Evolutionary conservation across 2,888 invertebrate species (phyloP), one percentile per base, ranked within the genome.

Genomic region (Adelognathus sp.): DNA sequence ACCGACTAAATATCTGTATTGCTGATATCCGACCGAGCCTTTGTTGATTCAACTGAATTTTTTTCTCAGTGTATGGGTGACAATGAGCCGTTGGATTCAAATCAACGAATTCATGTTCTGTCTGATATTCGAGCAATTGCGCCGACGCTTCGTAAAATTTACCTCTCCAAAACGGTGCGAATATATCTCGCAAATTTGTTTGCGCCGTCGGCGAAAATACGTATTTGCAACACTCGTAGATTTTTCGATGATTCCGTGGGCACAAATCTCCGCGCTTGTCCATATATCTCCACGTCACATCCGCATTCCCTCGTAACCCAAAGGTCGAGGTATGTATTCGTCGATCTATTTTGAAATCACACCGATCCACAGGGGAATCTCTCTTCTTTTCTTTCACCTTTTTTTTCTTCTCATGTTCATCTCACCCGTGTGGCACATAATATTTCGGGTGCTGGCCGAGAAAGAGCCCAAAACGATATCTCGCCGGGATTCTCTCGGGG

Each of bases 391-490:
- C 3, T 11, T 36, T 36, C 36, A 36, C n/a, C n/a, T 36, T 36
- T 36, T 36, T 36, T 36, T 9, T 33, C 5, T 33, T 3, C n/a
- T 39, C 14, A 2, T 4, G 14, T 14, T 39, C 3, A 39, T 14
- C 5, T 39, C 6, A 4, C 39, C n/a, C n/a, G n/a, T n/a, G n/a
- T 39, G 2, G 5, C 14, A 14, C n/a, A 39, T 39, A 39, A n/a
- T 4, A 39, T 14, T 11, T 39, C 14, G 2, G 14, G n/a, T 39
- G n/a, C 36, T 36, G 36, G 52, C 52, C 50, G 50, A 33, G 66
- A 64, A 69, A 58, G 73, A 64, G 60, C 46, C 56, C 39, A 77
- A 77, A 78, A 64, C 67, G 63, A 69, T 64, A 70, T 78, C 69
- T 74, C 69, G 56, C 52, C 27, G 66, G 67, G 54, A 24, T 14